phyloP scores from a whole-genome alignment of 2,113 vertebrate species.

The Macrotis lagotis region DNA sequence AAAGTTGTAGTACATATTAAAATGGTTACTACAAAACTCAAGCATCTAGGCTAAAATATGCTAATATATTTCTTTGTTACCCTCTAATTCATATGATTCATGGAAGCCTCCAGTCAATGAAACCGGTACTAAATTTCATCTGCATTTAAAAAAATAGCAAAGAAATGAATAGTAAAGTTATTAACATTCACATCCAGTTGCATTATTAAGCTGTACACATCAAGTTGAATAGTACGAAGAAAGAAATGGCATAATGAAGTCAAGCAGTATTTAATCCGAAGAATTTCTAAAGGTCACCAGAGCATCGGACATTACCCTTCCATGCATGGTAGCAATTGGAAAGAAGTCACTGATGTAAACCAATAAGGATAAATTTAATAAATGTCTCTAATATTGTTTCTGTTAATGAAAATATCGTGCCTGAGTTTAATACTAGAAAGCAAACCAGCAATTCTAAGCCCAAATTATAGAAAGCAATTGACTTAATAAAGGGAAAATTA shows the following conservation, averaged over 20 bases:
- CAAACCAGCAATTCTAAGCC: slow-evolving; percentile 39
- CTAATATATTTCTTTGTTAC: slow-evolving; percentile 90
- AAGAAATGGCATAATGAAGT: slow-evolving; percentile 85
- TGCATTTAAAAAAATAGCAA: slow-evolving; percentile 82
- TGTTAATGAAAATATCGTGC: slow-evolving; percentile 64
- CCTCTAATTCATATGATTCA: slow-evolving; percentile 89
- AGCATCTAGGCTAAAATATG: slow-evolving; percentile 88
- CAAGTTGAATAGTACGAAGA: slow-evolving; percentile 83
- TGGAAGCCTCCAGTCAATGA: slow-evolving; percentile 86
- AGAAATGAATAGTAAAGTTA: slow-evolving; percentile 86
- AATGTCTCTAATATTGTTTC: slow-evolving; percentile 62
- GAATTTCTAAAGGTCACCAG: slow-evolving; percentile 85
- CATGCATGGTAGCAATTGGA: slow-evolving; percentile 75
- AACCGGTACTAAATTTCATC: slow-evolving; percentile 89
- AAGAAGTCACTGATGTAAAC: slow-evolving; percentile 79
- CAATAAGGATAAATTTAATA: slow-evolving; percentile 72
- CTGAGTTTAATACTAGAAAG: slow-evolving; percentile 60
- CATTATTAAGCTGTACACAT: slow-evolving; percentile 86
- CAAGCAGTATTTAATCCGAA: slow-evolving; percentile 83
- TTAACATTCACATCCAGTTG: slow-evolving; percentile 86
- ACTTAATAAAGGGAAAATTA: slow-evolving; percentile 78
- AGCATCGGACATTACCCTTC: slow-evolving; percentile 81
- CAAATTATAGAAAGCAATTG: slow-evolving; percentile 49
- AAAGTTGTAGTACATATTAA: slow-evolving; percentile 87
- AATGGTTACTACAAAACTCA: slow-evolving; percentile 86